phyloP scores from a whole-genome alignment of 2,113 vertebrate genomes.

The Pseudopodoces humilis region DNA sequence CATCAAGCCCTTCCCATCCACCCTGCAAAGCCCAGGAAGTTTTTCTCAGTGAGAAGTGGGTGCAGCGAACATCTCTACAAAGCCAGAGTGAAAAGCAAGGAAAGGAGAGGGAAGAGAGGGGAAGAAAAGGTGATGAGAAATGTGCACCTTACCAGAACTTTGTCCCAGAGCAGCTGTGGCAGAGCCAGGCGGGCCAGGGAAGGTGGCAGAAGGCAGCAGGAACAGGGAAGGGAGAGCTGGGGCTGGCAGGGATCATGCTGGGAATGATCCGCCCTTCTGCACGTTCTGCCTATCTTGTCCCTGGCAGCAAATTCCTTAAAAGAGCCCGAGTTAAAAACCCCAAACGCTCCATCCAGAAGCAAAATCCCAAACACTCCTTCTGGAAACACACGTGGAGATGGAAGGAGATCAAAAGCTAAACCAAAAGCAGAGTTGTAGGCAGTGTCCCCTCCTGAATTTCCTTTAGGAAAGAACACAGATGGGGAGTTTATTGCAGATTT shows the following conservation, averaged over 20 bases:
- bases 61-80: background rate
- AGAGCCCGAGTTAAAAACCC: background rate
- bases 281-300: background rate
- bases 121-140: background rate
- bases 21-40: background rate
- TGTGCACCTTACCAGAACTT: background rate
- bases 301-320: background rate
- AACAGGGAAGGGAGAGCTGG: background rate
- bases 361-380: background rate
- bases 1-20: background rate
- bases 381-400: background rate
- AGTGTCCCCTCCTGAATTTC: background rate
- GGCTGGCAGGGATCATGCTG: background rate
- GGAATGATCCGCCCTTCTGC: background rate
- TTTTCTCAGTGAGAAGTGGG: accelerated
- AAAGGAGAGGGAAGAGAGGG: background rate
- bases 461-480: background rate
- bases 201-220: background rate
- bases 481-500: conserved; percentile 6
- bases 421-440: background rate
- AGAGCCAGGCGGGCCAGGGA: background rate
- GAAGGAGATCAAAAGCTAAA: background rate
- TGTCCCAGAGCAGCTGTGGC: background rate
- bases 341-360: background rate
- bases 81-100: accelerated